These are phyloP conservation scores for Sparus aurata DNA, from an alignment of 2,797 vertebrate genomes.

Conservation along the genomic window DNA sequence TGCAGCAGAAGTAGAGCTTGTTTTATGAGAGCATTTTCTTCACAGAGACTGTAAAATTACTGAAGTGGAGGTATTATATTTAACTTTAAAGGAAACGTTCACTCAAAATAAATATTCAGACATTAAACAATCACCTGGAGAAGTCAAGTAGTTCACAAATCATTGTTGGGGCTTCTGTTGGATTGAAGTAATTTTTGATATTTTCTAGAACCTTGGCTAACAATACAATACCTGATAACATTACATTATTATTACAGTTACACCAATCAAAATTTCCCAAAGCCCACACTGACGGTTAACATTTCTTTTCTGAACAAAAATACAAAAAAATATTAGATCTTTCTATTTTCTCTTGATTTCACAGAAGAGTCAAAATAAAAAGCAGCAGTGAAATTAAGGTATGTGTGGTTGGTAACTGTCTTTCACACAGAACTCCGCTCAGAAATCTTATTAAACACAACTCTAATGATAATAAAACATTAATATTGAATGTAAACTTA, in stretches of 20 bases:
- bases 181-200: no score
- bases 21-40: not conserved
- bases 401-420: not conserved
- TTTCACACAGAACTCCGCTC: not conserved
- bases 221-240: no score
- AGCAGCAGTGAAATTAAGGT: not conserved
- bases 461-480: not conserved
- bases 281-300: no score
- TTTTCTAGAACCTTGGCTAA: no score
- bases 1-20: conserved; percentile 5
- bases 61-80: not conserved
- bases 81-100: not conserved
- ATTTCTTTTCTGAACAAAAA: not conserved
- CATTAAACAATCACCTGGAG: no score
- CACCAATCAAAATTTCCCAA: no score
- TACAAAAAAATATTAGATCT: not conserved
- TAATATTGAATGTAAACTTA: no score
- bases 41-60: accelerated
- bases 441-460: not conserved
- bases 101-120: no score
- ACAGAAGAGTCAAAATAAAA: not conserved
- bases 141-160: no score
- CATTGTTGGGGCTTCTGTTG: no score
- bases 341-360: not conserved
- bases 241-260: no score